phyloP scores from a whole-genome alignment of 1,140 invertebrate genomes.

The Aculops lycopersici region DNA sequence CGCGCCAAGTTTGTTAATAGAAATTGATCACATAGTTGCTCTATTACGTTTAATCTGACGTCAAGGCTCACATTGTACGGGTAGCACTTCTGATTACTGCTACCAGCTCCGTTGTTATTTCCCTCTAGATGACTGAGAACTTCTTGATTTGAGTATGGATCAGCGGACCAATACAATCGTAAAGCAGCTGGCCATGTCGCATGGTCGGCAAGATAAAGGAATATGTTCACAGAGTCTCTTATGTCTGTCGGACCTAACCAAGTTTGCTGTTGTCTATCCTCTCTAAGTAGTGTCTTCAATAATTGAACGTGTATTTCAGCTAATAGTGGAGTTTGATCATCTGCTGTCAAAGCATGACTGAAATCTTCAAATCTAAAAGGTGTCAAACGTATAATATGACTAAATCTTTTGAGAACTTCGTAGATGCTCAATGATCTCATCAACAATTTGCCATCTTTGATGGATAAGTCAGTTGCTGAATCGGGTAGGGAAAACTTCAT shows the following conservation, averaged over 20 bases:
- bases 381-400: constrained; percentile 52
- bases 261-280: constrained; percentile 75
- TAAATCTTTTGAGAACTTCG: constrained; percentile 67
- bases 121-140: background rate
- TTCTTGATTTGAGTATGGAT: constrained; percentile 27
- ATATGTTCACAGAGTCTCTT: constrained; percentile 78
- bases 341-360: constrained; percentile 54
- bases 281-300: constrained; percentile 54
- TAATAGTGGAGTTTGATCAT: constrained; percentile 60
- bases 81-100: constrained; percentile 39
- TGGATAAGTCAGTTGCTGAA: constrained; percentile 57
- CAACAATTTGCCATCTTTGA: constrained; percentile 30
- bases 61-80: constrained; percentile 43
- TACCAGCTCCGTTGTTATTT: background rate
- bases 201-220: constrained; percentile 57
- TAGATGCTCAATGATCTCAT: constrained; percentile 53
- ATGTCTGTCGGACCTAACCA: constrained; percentile 77
- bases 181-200: constrained; percentile 80
- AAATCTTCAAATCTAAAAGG: constrained; percentile 86
- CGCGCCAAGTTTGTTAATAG: constrained; percentile 63
- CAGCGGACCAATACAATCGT: constrained; percentile 35
- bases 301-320: constrained; percentile 71
- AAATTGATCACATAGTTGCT: constrained; percentile 71
- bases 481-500: constrained; percentile 48
- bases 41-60: constrained; percentile 46